phyloP scores from a whole-genome alignment of 2,888 invertebrate species.

The Mythimna vitellina region DNA sequence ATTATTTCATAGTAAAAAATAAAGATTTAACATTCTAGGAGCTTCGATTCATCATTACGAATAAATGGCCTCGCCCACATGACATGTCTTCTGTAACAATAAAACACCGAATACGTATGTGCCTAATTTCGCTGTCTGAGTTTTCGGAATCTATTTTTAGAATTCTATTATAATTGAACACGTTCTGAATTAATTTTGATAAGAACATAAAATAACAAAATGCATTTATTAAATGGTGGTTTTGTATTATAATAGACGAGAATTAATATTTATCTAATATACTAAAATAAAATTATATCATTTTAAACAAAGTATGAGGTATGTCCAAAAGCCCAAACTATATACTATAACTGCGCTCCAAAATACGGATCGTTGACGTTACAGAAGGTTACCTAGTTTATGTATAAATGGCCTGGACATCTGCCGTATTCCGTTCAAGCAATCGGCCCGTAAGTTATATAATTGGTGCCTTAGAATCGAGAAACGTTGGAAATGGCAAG shows the following conservation, averaged over 20 bases:
- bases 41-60: constrained; percentile 11
- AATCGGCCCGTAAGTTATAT: too few relatives aligned
- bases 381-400: too few relatives aligned
- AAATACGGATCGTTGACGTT: too few relatives aligned
- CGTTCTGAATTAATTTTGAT: constrained; percentile 1
- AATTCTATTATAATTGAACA: neutral
- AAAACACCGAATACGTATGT: constrained; percentile 7
- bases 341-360: too few relatives aligned
- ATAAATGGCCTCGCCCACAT: constrained; percentile 39
- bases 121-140: neutral
- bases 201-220: neutral
- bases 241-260: neutral
- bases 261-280: too few relatives aligned
- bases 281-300: too few relatives aligned
- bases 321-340: too few relatives aligned
- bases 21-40: constrained; percentile 5
- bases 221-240: neutral
- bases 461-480: too few relatives aligned
- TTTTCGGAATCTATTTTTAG: constrained; percentile 14
- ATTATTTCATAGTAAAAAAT: neutral
- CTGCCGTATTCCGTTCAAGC: too few relatives aligned
- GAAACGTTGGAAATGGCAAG: too few relatives aligned
- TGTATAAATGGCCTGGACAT: too few relatives aligned
- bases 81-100: neutral
- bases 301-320: too few relatives aligned